Evolutionary conservation across 1,140 invertebrate genomes (phyloP), one percentile per base, ranked within the genome.

Genomic region (Rhizoglyphus robini): DNA sequence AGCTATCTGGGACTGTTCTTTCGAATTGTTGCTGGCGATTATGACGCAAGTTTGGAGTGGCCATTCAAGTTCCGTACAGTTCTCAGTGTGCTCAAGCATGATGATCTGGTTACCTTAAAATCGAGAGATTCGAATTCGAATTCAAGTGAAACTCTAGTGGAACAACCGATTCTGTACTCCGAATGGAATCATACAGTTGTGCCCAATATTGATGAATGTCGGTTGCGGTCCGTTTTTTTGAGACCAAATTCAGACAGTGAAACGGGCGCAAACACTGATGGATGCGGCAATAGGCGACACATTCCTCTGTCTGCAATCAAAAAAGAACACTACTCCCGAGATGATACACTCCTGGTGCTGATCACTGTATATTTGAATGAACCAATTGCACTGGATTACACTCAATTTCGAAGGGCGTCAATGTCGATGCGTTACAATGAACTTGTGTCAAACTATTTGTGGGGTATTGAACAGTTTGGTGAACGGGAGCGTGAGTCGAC

Each of bases 1-100:
- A 23, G 38, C 4, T 68, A 69, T 49, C 11, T 69, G n/a, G 70
- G 70, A 1, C 47, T 68, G 1, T 70, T 67, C 60, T 68, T 70
- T 34, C 23, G 62, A 0, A 31, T 70, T 1, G 58, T 69, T 1
- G 46, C 67, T 8, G 68, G 70, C n/a, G 32, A 64, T 1, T 68
- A 65, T 47, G 70, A 70, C 20, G 30, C 64, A 4, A 30, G 29
- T 0, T n/a, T 69, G 2, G 65, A 68, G 46, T 70, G 68, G 68
- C 70, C 70, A 2, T 70, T 66, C 25, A 67, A 68, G 18, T 64
- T 58, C 23, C 57, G 58, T 0, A 20, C 68, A 18, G 63, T 67
- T 31, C 30, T 70, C 1, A 65, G 66, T 11, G 25, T 69, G 8
- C 20, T 70, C 8, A 51, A 64, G n/a, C 54, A 62, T 15, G 32